Percentiles rank a stretch among this genome's conserved stretches.
Conservation (phyloP, 2,797 vertebrate species). For the Gallirallus australis region DNA sequence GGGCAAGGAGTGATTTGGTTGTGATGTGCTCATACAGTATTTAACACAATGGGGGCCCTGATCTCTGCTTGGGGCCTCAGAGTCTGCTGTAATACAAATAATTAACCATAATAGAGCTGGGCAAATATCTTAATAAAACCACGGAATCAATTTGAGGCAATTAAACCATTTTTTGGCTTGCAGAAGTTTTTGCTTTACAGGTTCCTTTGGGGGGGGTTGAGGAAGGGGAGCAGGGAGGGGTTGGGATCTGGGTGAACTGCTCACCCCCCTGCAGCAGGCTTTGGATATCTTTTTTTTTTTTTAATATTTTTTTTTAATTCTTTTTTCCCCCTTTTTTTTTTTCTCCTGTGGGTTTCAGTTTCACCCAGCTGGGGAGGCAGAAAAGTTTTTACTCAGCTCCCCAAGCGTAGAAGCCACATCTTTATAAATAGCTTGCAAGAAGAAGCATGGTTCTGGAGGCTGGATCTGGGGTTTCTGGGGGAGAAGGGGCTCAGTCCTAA, state of each 20-base stretch:
- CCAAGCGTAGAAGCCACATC: not conserved
- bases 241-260: not conserved
- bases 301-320: not conserved
- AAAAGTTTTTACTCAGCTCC: not conserved
- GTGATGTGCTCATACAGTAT: constrained; percentile 34
- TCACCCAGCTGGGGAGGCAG: not conserved
- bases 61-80: constrained; percentile 64
- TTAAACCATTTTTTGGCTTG: constrained; percentile 59
- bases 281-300: not conserved
- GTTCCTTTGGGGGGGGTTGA: not conserved
- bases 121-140: constrained; percentile 69
- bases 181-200: constrained; percentile 50
- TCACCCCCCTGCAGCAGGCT: not conserved
- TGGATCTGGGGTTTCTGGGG: not conserved
- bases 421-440: not conserved
- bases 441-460: not conserved
- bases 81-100: constrained; percentile 68
- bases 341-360: not conserved
- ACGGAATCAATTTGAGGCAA: constrained; percentile 67
- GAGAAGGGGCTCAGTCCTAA: not conserved
- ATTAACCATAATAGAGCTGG: constrained; percentile 70
- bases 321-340: too few relatives aligned
- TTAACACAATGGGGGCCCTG: constrained; percentile 54
- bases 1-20: constrained; percentile 54
- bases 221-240: not conserved